These are phyloP conservation scores for Porites evermanni DNA, from an alignment of 92 coral and sea anemone genomes.

Conservation along the genomic window DNA sequence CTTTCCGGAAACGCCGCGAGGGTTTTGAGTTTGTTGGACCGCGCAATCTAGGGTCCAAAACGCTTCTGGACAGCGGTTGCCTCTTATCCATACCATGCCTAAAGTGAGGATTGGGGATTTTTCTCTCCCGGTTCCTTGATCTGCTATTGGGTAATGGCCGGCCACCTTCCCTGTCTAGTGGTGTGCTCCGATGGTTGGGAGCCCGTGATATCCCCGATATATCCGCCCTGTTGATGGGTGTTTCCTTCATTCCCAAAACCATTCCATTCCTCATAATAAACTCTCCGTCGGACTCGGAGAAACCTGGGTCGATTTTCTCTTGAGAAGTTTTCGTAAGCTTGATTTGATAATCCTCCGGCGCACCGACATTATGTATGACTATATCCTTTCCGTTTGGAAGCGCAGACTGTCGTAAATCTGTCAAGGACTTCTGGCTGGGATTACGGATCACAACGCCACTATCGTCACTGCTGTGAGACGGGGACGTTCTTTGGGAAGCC, in stretches of 20 bases:
- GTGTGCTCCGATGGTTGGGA: conserved; percentile 58
- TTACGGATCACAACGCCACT: conserved; percentile 97
- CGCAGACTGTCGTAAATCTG: conserved; percentile 54
- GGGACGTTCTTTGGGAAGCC: conserved; percentile 86
- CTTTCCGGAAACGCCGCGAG: conserved; percentile 74
- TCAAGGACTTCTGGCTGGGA: conserved; percentile 80
- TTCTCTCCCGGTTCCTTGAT: conserved; percentile 56
- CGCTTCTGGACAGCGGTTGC: conserved; percentile 69
- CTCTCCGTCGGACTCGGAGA: conserved; percentile 97
- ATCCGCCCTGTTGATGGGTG: conserved; percentile 9
- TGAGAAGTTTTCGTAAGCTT: conserved; percentile 77
- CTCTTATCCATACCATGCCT: conserved; percentile 64
- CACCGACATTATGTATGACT: conserved; percentile 86
- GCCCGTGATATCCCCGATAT: conserved; percentile 11
- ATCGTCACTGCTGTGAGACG: conserved; percentile 96
- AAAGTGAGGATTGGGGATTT: conserved; percentile 61
- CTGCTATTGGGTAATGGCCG: conserved; percentile 41
- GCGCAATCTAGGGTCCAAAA: conserved; percentile 80
- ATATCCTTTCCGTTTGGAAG: conserved; percentile 79
- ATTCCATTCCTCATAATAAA: conserved; percentile 73
- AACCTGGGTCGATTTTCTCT: conserved; percentile 93
- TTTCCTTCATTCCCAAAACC: conserved; percentile 2
- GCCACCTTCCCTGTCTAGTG: conserved; percentile 30
- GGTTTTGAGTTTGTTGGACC: conserved; percentile 41
- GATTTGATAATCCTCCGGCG: conserved; percentile 91